Evolutionary conservation across 2,113 vertebrate species (phyloP), one percentile per base, ranked within the genome.

Genomic region (Xerus inauris): DNA sequence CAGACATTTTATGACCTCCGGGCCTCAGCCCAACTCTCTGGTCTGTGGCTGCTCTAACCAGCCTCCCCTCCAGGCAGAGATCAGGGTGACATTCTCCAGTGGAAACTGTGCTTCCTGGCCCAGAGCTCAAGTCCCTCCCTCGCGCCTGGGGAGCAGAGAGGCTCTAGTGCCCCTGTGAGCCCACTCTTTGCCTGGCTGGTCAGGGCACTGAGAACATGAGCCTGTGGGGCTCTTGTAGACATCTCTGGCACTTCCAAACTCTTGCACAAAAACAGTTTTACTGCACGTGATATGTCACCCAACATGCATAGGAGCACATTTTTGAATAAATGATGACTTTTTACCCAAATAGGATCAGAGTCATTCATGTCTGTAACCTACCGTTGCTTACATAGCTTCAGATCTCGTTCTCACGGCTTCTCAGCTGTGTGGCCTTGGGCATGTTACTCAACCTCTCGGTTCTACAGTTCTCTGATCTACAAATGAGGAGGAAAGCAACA

Each of bases 181-280:
- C 32, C 47, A 7, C 16, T 3, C 26, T 67, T 24, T 26, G 38
- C 14, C 0, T 0, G 0, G 12, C 57, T 42, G 47, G 28, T 62
- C 2, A 13, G 40, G 76, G 47, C 71, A 0, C 30, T 1, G 80
- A 6, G 32, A 38, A 1, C 24, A 19, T 22, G 47, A 4, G n/a
- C 0, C 0, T 0, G 35, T 0, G 5, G 40, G 20, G 59, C 24
- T 51, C 22, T n/a, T 42, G 20, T 28, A 1, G 19, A 59, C 16
- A 42, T 49, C 32, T 32, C 5, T 35, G 72, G 49, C 65, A 42
- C 65, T 69, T 57, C 85, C 19, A 92, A 82, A 65, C 20, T 19
- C 77, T 59, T 8, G 13, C 28, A 67, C 4, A 67, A 62, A 87
- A 82, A 19, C 35, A 92, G 11, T 24, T 62, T 65, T 77, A 12